Percentiles rank a stretch among this genome's conserved stretches.
Evolutionary conservation across 2,797 vertebrate species (phyloP).

Genomic region (Cynopterus sphinx): DNA sequence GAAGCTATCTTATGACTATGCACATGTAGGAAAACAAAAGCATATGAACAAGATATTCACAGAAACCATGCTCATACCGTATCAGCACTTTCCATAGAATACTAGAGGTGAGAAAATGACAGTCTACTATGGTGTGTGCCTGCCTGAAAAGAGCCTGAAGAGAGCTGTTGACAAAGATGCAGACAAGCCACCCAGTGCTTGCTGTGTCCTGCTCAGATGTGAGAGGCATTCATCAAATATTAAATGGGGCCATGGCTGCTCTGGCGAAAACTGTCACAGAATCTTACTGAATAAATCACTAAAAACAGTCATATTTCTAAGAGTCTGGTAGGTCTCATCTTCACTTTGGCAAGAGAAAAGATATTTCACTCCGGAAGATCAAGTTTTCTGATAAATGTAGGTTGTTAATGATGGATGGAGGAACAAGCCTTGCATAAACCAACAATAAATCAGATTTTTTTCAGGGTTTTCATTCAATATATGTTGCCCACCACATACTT

Average conservation of each 20-base stretch:
- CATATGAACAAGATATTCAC: background rate
- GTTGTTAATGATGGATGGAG: background rate
- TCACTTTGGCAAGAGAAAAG: background rate
- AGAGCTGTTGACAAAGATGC: background rate
- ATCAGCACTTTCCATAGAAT: background rate
- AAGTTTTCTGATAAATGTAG: background rate
- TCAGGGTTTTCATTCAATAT: background rate
- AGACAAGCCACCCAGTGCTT: background rate
- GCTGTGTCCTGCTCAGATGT: background rate
- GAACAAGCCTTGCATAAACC: background rate
- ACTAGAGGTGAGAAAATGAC: background rate
- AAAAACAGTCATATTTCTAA: background rate
- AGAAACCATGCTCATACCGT: background rate
- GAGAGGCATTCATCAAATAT: background rate
- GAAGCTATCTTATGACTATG: background rate
- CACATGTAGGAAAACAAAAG: background rate
- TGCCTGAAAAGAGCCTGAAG: background rate
- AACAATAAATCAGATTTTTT: background rate
- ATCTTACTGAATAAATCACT: background rate
- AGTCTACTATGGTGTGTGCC: background rate
- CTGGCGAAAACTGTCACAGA: background rate
- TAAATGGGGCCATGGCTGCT: background rate
- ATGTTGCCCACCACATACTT: background rate
- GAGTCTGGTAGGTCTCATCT: background rate
- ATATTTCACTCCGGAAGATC: background rate